These are phyloP conservation scores for Clarias laeviceps DNA, from an alignment of 2,797 vertebrate genomes.

Conservation along the genomic window DNA sequence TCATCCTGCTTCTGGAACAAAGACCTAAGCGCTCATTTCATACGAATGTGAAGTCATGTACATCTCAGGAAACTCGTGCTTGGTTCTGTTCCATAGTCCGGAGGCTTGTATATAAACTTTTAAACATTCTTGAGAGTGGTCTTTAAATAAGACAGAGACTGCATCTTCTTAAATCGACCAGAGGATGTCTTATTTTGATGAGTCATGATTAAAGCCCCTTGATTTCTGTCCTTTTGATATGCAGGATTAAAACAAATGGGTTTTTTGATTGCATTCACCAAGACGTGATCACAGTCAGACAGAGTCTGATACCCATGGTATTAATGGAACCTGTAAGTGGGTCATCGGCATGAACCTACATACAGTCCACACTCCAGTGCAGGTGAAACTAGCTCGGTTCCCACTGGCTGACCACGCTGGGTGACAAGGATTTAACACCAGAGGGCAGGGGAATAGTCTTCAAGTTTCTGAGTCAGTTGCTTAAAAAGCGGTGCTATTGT, in stretches of 20 bases:
- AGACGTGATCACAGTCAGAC: constrained; percentile 67
- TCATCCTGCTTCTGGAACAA: constrained; percentile 48
- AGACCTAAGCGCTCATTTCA: constrained; percentile 2
- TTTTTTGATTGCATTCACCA: constrained; percentile 63
- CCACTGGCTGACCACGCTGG: constrained; percentile 56
- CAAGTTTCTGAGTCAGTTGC: constrained; percentile 63
- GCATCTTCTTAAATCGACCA: constrained; percentile 6
- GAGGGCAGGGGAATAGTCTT: constrained; percentile 64
- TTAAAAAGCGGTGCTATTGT: constrained; percentile 56
- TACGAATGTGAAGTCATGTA: neutral
- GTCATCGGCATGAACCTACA: constrained; percentile 67
- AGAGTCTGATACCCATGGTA: constrained; percentile 57
- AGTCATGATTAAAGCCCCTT: constrained; percentile 28
- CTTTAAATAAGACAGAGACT: constrained; percentile 9
- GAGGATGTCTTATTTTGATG: constrained; percentile 23
- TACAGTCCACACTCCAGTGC: constrained; percentile 18
- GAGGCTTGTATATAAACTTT: neutral
- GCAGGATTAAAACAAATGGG: constrained; percentile 65
- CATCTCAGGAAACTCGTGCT: neutral
- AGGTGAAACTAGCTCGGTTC: constrained; percentile 58
- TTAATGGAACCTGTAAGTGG: constrained; percentile 69
- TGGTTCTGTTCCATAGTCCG: neutral
- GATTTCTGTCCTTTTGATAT: constrained; percentile 63
- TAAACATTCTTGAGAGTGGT: neutral
- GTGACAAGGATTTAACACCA: constrained; percentile 56